Conservation (phyloP, 2,797 vertebrate species). For the Euthynnus affinis region DNA sequence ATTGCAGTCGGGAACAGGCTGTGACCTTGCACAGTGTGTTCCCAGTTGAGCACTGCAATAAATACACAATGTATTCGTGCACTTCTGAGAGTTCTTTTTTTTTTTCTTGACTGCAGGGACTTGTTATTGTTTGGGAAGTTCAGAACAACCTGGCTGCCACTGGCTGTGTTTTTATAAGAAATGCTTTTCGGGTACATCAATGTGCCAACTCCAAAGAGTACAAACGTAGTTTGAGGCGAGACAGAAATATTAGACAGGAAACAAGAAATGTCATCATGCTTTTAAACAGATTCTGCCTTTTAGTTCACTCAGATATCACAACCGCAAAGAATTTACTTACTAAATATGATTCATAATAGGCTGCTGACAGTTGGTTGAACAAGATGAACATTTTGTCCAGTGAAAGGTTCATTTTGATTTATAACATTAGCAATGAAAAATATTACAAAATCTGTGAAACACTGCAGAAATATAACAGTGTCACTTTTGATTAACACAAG, state of each 20-base stretch:
- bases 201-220: constrained; percentile 1
- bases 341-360: constrained; percentile 6
- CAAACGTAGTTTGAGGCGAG: constrained; percentile 14
- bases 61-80: background rate
- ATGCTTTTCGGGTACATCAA: background rate
- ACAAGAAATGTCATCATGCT: constrained; percentile 2
- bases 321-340: background rate
- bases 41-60: constrained; percentile 3
- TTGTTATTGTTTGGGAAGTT: constrained; percentile 34
- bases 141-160: constrained; percentile 27
- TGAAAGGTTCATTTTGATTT: constrained; percentile 37
- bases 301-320: constrained; percentile 11
- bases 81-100: background rate
- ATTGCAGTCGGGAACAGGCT: constrained; percentile 23
- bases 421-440: constrained; percentile 29
- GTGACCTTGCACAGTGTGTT: constrained; percentile 35
- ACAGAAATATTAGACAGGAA: constrained; percentile 8
- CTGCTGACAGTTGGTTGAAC: constrained; percentile 38
- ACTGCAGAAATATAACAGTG: constrained; percentile 13
- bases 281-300: background rate
- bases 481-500: constrained; percentile 28
- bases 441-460: constrained; percentile 25
- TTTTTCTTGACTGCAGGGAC: constrained; percentile 9
- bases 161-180: background rate
- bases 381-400: constrained; percentile 23